Evolutionary conservation across 1,140 invertebrate species (phyloP).

Genomic region (Orchestia grillus): DNA sequence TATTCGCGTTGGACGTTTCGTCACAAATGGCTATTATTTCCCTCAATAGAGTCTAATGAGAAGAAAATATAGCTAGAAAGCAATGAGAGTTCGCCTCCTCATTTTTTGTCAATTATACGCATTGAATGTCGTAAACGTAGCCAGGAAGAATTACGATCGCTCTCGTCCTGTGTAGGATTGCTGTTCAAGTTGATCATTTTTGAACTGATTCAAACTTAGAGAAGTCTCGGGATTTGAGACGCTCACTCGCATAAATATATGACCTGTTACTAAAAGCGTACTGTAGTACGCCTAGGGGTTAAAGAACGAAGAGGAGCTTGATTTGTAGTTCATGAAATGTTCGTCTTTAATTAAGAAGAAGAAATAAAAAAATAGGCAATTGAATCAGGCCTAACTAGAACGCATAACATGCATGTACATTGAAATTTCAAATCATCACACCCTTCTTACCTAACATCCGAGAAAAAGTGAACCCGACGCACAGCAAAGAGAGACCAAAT

Average conservation of each 20-base stretch:
- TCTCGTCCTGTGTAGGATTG: not conserved
- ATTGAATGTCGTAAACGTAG: not conserved
- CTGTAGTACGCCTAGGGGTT: not conserved
- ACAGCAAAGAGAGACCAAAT: not conserved
- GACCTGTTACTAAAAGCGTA: not conserved
- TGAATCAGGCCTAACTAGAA: not conserved
- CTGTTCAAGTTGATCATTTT: not conserved
- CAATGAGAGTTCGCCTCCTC: not conserved
- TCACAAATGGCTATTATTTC: conserved; percentile 9
- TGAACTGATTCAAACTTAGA: not conserved
- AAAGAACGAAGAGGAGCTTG: not conserved
- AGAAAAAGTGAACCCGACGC: not conserved
- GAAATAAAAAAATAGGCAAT: not conserved
- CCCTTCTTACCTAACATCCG: not conserved
- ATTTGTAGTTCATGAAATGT: not conserved
- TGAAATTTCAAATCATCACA: not conserved
- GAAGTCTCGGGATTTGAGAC: not conserved
- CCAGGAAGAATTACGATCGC: not conserved
- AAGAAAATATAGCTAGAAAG: not conserved
- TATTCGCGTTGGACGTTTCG: not conserved
- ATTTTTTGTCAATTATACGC: not conserved
- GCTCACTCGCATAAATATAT: not conserved
- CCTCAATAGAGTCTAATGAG: not conserved
- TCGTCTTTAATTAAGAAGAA: not conserved
- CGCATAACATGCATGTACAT: not conserved